A percentile compares a stretch with the other conserved stretches of the same genome.
These are phyloP conservation scores for Mamestra brassicae DNA, from an alignment of 2,888 invertebrate genomes.

Conservation along the genomic window DNA sequence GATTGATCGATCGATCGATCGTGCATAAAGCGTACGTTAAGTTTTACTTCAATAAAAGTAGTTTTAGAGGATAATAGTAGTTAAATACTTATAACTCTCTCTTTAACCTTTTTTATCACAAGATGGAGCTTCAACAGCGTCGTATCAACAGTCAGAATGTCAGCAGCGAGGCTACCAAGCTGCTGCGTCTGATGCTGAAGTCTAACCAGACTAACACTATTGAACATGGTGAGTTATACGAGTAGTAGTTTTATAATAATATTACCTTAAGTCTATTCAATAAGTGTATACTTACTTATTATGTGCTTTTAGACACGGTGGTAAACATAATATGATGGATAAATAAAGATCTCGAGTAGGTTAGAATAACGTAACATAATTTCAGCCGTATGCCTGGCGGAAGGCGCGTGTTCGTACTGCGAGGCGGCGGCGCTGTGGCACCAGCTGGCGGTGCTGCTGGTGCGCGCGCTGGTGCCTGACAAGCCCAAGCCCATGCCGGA, in stretches of 20 bases:
- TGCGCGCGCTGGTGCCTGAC: conserved; percentile 95
- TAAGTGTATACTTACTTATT: no score
- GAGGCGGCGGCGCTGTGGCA: conserved; percentile 98
- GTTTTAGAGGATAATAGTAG: no score
- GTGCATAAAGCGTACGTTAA: no score
- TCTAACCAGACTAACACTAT: conserved; percentile 86
- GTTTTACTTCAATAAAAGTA: no score
- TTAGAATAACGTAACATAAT: neutral
- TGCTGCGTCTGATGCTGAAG: conserved; percentile 85
- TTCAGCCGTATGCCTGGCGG: conserved; percentile 80
- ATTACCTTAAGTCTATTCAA: no score
- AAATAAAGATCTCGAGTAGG: no score
- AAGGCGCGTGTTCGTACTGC: conserved; percentile 96
- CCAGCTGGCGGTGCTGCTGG: conserved; percentile 95
- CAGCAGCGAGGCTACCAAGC: conserved; percentile 86
- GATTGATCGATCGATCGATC: no score
- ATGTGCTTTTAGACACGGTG: no score
- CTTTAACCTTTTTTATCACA: neutral
- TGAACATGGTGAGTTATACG: conserved; percentile 79
- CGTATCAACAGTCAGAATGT: conserved; percentile 84
- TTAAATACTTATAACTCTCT: no score
- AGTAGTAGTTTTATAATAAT: no score
- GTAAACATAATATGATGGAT: no score
- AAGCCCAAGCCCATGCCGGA: conserved; percentile 92
- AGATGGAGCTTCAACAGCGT: conserved; percentile 87